phyloP scores from a whole-genome alignment of 35 echinoderm and acorn worm genomes.

The Acanthaster planci region DNA sequence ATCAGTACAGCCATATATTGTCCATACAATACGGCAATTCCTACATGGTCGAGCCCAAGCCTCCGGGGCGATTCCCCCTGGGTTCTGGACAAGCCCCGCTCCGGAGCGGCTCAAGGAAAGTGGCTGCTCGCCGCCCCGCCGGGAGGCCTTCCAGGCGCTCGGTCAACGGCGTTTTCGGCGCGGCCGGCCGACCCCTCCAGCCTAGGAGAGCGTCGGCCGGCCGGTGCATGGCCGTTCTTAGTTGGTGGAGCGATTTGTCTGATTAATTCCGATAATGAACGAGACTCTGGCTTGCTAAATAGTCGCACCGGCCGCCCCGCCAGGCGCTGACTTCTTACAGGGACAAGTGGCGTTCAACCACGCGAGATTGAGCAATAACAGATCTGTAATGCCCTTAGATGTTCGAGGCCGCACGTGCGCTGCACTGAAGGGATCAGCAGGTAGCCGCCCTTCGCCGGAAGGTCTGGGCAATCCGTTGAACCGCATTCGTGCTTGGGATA shows the following conservation, averaged over 20 bases:
- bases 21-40: too few relatives aligned
- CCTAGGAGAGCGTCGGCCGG: too few relatives aligned
- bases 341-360: conserved; percentile 67
- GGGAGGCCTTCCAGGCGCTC: too few relatives aligned
- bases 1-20: too few relatives aligned
- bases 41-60: too few relatives aligned
- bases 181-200: too few relatives aligned
- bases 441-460: conserved; percentile 44
- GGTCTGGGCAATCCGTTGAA: conserved; percentile 71
- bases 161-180: too few relatives aligned
- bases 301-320: conserved; percentile 42
- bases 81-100: too few relatives aligned
- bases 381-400: conserved; percentile 96
- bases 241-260: conserved; percentile 84
- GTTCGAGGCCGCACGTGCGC: conserved; percentile 86
- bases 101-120: too few relatives aligned
- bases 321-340: conserved; percentile 62
- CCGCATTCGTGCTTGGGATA: conserved; percentile 42
- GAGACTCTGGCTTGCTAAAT: conserved; percentile 74
- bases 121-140: too few relatives aligned
- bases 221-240: conserved; percentile 82
- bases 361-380: conserved; percentile 80
- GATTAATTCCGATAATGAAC: conserved; percentile 86
- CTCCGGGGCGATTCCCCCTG: too few relatives aligned
- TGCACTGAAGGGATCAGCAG: conserved; percentile 56